Conservation (phyloP, 2,888 invertebrate genomes). For the Harmothoe impar region DNA sequence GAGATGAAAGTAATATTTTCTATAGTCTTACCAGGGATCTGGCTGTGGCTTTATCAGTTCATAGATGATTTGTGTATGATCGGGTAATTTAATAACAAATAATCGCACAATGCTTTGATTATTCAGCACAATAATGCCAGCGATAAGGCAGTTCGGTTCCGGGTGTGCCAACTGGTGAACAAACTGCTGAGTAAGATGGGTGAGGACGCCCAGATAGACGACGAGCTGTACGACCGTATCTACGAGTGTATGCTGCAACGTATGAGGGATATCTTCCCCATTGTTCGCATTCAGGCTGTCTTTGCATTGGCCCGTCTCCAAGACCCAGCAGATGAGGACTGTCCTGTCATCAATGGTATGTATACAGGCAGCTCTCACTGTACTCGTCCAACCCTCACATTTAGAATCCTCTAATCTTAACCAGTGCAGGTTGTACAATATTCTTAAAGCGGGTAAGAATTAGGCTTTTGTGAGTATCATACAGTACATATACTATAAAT, state of each 20-base stretch:
- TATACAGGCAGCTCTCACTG: not conserved
- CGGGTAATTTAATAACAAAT: no score
- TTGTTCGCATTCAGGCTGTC: slow-evolving; percentile 91
- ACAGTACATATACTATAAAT: no score
- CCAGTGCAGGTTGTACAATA: not conserved
- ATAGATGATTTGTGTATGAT: no score
- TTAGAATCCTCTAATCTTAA: no score
- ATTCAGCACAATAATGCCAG: slow-evolving; percentile 83
- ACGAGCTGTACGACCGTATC: slow-evolving; percentile 89
- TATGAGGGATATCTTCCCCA: slow-evolving; percentile 89
- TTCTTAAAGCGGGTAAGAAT: not conserved
- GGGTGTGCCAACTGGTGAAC: slow-evolving; percentile 91
- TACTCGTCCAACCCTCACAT: no score
- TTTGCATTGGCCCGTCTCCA: slow-evolving; percentile 91
- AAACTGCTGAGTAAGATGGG: slow-evolving; percentile 90
- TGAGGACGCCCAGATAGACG: slow-evolving; percentile 90
- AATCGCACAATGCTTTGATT: no score
- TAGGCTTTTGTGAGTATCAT: no score
- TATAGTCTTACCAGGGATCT: no score
- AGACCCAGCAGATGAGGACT: slow-evolving; percentile 89
- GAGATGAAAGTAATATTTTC: no score
- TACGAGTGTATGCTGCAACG: slow-evolving; percentile 88
- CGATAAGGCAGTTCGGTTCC: slow-evolving; percentile 87
- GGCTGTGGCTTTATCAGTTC: no score
- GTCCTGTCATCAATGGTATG: slow-evolving; percentile 88